Evolutionary conservation across 2,797 vertebrate genomes (phyloP).

Genomic region (Antennarius maculatus): DNA sequence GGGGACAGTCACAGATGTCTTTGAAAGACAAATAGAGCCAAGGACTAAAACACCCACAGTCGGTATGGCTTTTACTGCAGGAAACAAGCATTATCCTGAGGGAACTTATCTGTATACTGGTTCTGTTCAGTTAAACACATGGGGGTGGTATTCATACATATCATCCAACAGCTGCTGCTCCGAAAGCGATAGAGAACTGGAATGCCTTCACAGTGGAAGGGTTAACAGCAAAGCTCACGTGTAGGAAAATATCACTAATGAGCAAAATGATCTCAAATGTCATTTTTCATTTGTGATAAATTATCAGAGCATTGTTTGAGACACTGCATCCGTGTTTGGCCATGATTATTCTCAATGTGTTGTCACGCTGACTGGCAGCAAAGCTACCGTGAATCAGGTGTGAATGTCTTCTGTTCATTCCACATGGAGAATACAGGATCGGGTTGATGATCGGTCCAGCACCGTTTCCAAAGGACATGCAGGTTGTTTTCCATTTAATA

Average conservation of each 20-base stretch:
- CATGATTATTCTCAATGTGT: slow-evolving; percentile 71
- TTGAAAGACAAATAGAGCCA: slow-evolving; percentile 40
- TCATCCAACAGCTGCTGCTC: slow-evolving; percentile 56
- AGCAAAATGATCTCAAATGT: no score
- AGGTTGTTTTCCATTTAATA: slow-evolving; percentile 40
- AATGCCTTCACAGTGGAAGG: slow-evolving; percentile 34
- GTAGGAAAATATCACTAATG: no score
- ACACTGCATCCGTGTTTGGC: slow-evolving; percentile 45
- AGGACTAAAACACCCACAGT: slow-evolving; percentile 39
- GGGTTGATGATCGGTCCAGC: slow-evolving; percentile 64
- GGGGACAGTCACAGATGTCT: slow-evolving; percentile 1
- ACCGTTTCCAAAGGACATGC: slow-evolving; percentile 44
- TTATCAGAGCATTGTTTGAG: slow-evolving; percentile 25
- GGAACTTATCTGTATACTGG: slow-evolving; percentile 66
- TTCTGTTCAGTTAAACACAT: slow-evolving; percentile 43
- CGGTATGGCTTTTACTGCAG: slow-evolving; percentile 51
- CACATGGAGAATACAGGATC: slow-evolving; percentile 58
- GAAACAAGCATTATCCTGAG: slow-evolving; percentile 28
- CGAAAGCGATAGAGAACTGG: slow-evolving; percentile 40
- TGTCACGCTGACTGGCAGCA: slow-evolving; percentile 53
- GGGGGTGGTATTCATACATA: slow-evolving; percentile 45
- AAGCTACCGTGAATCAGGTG: slow-evolving; percentile 73
- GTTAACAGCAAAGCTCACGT: slow-evolving; percentile 33
- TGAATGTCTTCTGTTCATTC: slow-evolving; percentile 69
- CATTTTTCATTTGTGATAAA: slow-evolving; percentile 24